Evolutionary conservation across 2,113 vertebrate species (phyloP), one percentile per base, ranked within the genome.

Genomic region (Monopterus albus): DNA sequence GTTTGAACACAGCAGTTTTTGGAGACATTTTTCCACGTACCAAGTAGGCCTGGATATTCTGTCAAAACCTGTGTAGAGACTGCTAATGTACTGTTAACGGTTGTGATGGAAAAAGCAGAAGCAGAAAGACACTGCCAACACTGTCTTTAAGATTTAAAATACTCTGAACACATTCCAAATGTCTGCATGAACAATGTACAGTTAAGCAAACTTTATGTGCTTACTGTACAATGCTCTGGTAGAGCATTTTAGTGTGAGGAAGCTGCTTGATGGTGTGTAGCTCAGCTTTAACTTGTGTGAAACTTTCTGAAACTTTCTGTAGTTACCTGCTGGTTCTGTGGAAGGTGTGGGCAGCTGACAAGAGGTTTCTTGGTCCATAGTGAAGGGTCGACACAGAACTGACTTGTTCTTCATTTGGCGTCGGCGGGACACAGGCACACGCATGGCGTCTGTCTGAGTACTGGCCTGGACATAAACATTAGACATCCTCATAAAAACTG

Each of bases 381-480:
- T 97, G 83, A 98, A 96, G 2, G 98, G 98, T 64, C 97, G 96
- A 86, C 98, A 99, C 79, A 99, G 86, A 56, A 99, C 92, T 0
- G 98, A 95, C 90, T 99, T 99, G 89, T 99, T 99, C 92, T 99
- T 99, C 57, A 99, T 94, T 68, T 95, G 94, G 56, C 96, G 92
- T 17, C 95, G 94, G 38, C 94, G 94, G 20, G 95, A 91, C 3
- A 89, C 89, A 5, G 95, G 94, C 28, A 93, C 88, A 78, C 94
- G 95, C 77, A 95, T 93, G 79, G 94, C 93, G 72, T 98, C 98
- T 2, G 98, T 99, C 80, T 99, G 98, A 39, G 98, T 99, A 87
- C 97, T 98, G 51, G 96, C 97, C 97, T 98, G 89, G 12, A 39
- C 2, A 55, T 0, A 14, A 2, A 36, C n/a, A 36, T 15, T 6